Evolutionary conservation across 1,140 invertebrate genomes (phyloP), one percentile per base, ranked within the genome.

Genomic region (Globodera ellingtonae): DNA sequence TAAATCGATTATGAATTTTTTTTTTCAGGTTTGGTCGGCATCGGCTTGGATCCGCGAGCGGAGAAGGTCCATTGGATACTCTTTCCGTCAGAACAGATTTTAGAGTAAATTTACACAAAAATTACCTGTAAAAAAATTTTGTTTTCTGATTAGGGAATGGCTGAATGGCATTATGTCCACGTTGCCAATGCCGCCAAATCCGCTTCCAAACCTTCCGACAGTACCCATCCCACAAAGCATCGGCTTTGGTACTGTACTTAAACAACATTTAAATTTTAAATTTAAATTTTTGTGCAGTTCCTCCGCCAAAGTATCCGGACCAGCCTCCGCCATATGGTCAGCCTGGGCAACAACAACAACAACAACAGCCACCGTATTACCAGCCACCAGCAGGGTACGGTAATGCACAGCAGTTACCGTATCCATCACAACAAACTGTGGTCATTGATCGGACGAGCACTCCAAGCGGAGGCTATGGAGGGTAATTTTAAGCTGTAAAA

Each of bases 61-160:
- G 84, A 86, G 47, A 88, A 86, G 66, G 87, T 86, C 66, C 85
- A 88, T 50, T 86, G 85, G 85, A 66, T 86, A 35, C 52, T 86
- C 15, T 86, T 86, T 72, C 72, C 73, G 73, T 88, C 86, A 24
- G 85, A 86, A 71, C 52, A 75, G 24, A 86, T 86, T 50, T 72
- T 86, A 21, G 85, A 86, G 82, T 82, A 52, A 59, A 73, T 24
- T 47, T 81, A 72, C 21, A 24, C 44, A 52, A 4, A 18, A 48
- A 15, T 71, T 65, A 72, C 62, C 71, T n/a, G n/a, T 44, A 6
- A n/a, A 35, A 6, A n/a, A 35, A 52, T 52, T 79, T 24, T 71
- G 15, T 44, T 67, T 81, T 67, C 24, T n/a, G 47, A 7, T 73
- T 21, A 83, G 82, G 72, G 69, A 72, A 24, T 86, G 85, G 85